Evolutionary conservation across 2,888 invertebrate genomes (phyloP).

Genomic region (Stegana nigrithorax): DNA sequence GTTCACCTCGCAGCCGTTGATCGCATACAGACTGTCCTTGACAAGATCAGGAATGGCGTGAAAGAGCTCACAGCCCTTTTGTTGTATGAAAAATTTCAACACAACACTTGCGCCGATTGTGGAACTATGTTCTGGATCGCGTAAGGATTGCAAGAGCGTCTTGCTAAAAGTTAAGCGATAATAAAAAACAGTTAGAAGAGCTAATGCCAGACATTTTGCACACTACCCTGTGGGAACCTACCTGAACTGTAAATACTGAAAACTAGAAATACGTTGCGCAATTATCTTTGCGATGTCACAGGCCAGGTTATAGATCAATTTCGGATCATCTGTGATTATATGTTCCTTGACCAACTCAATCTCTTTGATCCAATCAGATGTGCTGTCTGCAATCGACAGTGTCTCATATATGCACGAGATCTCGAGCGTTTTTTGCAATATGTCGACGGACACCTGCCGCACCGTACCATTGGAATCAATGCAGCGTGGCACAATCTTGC

Average conservation of each 20-base stretch:
- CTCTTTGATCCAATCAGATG: slow-evolving; percentile 72
- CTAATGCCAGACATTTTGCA: not conserved
- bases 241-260: slow-evolving; percentile 75
- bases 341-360: slow-evolving; percentile 73
- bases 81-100: slow-evolving; percentile 77
- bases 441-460: slow-evolving; percentile 80
- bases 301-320: slow-evolving; percentile 75
- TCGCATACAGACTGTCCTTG: slow-evolving; percentile 70
- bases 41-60: slow-evolving; percentile 77
- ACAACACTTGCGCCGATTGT: slow-evolving; percentile 82
- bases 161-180: slow-evolving; percentile 71
- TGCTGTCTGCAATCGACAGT: slow-evolving; percentile 72
- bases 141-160: slow-evolving; percentile 76
- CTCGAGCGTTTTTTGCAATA: slow-evolving; percentile 77
- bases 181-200: slow-evolving; percentile 10
- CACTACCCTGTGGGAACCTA: slow-evolving; percentile 32
- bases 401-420: slow-evolving; percentile 82
- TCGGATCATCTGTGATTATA: slow-evolving; percentile 76
- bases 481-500: slow-evolving; percentile 80
- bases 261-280: slow-evolving; percentile 77
- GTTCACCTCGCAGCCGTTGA: slow-evolving; percentile 69
- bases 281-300: slow-evolving; percentile 76
- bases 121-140: slow-evolving; percentile 77
- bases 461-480: slow-evolving; percentile 81
- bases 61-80: slow-evolving; percentile 81